These are phyloP conservation scores for Anthophora plumipes DNA, from an alignment of 2,888 invertebrate genomes.

Conservation along the genomic window DNA sequence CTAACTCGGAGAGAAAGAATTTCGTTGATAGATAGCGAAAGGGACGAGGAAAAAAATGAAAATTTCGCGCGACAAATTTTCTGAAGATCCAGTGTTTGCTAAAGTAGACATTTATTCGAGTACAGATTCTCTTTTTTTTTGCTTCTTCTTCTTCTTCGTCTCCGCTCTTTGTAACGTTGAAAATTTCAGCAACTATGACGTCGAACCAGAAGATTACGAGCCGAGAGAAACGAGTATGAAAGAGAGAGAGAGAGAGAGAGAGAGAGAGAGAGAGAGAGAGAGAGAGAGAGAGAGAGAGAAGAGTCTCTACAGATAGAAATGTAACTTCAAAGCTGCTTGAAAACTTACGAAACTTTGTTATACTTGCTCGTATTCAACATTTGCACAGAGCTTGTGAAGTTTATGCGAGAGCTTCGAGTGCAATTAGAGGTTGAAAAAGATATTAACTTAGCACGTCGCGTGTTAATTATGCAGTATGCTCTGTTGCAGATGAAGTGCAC, in stretches of 20 bases:
- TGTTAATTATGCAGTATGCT: conserved; percentile 2
- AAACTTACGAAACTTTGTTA: conserved; percentile 13
- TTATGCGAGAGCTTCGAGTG: background rate
- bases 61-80: background rate
- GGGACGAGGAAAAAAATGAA: too few relatives aligned
- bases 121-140: background rate
- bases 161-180: background rate
- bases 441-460: background rate
- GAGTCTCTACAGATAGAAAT: conserved; percentile 7
- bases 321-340: conserved; percentile 8
- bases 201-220: background rate
- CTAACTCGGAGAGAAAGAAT: background rate
- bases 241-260: background rate
- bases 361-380: background rate
- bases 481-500: background rate
- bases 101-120: background rate
- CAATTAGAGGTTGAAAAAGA: conserved; percentile 17
- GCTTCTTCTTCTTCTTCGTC: background rate
- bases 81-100: background rate
- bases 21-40: background rate
- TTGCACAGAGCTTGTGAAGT: conserved; percentile 2
- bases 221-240: too few relatives aligned
- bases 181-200: background rate
- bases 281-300: background rate
- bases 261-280: background rate